A percentile compares a stretch with the other conserved stretches of the same genome.
Conservation (phyloP, 2,113 vertebrate genomes). For the Hassar affinis region DNA sequence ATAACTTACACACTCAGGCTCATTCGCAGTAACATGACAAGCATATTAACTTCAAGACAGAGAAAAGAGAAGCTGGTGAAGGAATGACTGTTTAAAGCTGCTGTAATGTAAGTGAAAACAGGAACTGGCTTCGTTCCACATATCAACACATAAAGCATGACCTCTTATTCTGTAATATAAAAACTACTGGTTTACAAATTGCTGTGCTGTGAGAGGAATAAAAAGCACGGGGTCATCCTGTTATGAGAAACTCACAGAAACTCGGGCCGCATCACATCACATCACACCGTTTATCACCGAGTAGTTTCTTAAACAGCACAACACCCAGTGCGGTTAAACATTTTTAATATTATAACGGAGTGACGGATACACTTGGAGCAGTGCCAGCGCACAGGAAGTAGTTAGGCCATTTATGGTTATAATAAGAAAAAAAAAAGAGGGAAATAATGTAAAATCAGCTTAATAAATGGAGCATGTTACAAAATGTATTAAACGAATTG, state of each 20-base stretch:
- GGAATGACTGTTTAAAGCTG: neutral
- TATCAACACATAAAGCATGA: neutral
- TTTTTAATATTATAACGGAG: neutral
- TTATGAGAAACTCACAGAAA: no score
- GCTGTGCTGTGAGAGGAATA: no score
- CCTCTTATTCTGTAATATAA: neutral
- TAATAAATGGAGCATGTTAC: neutral
- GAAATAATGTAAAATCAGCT: neutral
- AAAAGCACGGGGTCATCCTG: neutral
- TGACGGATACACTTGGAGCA: neutral
- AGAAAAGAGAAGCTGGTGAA: neutral
- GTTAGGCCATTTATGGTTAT: neutral
- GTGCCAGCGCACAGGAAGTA: neutral
- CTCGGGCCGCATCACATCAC: neutral
- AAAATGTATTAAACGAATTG: neutral
- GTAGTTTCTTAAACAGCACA: neutral
- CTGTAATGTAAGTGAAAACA: neutral
- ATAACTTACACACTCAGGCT: no score
- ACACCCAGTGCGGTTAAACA: neutral
- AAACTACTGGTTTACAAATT: no score
- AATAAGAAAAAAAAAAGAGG: neutral
- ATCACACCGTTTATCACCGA: neutral
- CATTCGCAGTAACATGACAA: neutral
- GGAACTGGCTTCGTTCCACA: neutral
- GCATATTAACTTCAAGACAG: neutral